phyloP scores from a whole-genome alignment of 1,140 invertebrate genomes.

The Cryptotermes secundus region DNA sequence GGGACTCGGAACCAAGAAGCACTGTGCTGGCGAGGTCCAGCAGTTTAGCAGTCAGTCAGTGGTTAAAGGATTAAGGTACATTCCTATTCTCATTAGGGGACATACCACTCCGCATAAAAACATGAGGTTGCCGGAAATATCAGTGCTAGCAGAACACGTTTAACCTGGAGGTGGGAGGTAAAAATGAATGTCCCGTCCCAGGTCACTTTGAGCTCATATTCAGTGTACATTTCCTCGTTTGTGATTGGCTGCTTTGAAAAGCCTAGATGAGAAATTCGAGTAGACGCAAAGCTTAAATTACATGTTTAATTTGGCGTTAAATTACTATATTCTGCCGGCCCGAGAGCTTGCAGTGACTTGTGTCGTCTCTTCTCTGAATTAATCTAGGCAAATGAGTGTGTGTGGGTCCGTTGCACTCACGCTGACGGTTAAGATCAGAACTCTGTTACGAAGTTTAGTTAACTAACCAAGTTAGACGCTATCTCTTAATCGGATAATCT shows the following conservation, averaged over 20 bases:
- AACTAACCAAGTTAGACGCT: too few species aligned
- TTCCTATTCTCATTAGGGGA: too few species aligned
- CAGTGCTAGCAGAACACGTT: background rate
- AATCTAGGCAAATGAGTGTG: constrained; percentile 19
- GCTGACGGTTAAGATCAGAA: background rate
- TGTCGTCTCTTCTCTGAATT: background rate
- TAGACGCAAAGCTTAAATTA: background rate
- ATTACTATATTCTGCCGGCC: background rate
- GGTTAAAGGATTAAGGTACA: too few species aligned
- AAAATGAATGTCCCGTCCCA: background rate
- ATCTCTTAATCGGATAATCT: too few species aligned
- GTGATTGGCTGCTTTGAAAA: constrained; percentile 7
- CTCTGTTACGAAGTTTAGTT: background rate
- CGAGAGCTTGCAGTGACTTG: background rate
- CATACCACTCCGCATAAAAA: too few species aligned
- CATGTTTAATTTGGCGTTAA: constrained; percentile 17
- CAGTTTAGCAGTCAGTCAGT: too few species aligned
- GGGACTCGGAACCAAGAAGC: too few species aligned
- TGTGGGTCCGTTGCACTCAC: background rate
- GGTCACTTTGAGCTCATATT: background rate
- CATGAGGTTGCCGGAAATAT: background rate
- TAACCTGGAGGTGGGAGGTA: background rate
- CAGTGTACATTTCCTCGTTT: constrained; percentile 4
- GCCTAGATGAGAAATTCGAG: background rate
- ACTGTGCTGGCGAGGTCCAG: too few species aligned